These are phyloP conservation scores for Tetheella fluctuosa DNA, from an alignment of 2,888 invertebrate species.

Conservation along the genomic window DNA sequence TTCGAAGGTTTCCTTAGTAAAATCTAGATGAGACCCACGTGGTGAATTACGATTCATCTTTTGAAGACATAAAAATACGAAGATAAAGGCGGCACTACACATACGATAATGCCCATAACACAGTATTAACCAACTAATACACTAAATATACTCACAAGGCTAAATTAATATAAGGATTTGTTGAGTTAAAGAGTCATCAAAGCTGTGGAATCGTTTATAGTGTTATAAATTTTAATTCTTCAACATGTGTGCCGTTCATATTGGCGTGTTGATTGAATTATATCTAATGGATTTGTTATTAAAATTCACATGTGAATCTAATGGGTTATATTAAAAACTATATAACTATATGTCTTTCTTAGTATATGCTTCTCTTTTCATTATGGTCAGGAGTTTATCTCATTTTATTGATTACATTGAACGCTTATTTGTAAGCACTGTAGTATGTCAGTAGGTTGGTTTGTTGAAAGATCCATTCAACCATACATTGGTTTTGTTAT, in stretches of 20 bases:
- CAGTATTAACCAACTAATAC: conserved; percentile 48
- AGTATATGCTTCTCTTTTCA: neutral
- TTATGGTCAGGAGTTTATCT: neutral
- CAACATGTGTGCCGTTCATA: conserved; percentile 25
- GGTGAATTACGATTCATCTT: no score
- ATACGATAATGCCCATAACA: neutral
- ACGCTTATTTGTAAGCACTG: no score
- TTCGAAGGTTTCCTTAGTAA: no score
- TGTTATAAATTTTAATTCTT: conserved; percentile 59
- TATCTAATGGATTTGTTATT: conserved; percentile 32
- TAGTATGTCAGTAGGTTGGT: no score
- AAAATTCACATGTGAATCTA: conserved; percentile 18
- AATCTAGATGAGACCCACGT: no score
- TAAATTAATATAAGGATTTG: conserved; percentile 74
- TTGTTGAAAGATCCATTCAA: no score
- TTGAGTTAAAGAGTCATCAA: conserved; percentile 54
- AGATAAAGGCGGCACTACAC: neutral
- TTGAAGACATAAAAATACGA: no score
- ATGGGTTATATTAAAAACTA: neutral
- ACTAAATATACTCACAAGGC: conserved; percentile 72
- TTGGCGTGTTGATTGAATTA: conserved; percentile 40
- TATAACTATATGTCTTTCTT: neutral
- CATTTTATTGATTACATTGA: neutral
- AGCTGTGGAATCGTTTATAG: conserved; percentile 47
- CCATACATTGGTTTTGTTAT: no score